phyloP scores from a whole-genome alignment of 2,888 invertebrate species.

The Ethmia dodecea region DNA sequence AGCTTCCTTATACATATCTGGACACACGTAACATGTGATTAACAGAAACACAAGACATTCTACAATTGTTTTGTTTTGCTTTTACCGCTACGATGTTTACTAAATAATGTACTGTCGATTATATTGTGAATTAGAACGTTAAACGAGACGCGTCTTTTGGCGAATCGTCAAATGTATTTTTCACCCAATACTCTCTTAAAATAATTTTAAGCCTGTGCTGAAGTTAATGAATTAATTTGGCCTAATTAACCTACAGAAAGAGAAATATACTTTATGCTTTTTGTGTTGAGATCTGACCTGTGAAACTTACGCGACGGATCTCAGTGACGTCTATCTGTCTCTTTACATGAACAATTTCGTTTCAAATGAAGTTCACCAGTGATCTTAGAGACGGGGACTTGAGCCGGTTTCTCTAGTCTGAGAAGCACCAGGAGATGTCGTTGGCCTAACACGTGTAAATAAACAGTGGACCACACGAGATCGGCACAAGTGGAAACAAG shows the following conservation, averaged over 20 bases:
- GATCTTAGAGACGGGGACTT: constrained; percentile 31
- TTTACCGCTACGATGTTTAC: constrained; percentile 75
- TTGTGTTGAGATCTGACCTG: constrained; percentile 60
- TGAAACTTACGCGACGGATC: constrained; percentile 51
- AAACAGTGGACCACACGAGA: constrained; percentile 24
- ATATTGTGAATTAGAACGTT: constrained; percentile 54
- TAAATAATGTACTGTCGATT: constrained; percentile 59
- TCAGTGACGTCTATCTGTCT: constrained; percentile 34
- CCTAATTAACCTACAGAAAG: constrained; percentile 61
- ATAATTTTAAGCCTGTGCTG: constrained; percentile 64
- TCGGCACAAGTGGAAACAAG: constrained; percentile 28
- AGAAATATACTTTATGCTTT: constrained; percentile 59
- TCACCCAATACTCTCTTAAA: constrained; percentile 74
- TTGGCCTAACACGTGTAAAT: constrained; percentile 31
- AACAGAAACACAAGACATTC: constrained; percentile 67
- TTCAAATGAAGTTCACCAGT: constrained; percentile 31
- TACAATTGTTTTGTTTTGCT: constrained; percentile 73
- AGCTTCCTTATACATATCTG: constrained; percentile 26
- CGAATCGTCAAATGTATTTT: constrained; percentile 71
- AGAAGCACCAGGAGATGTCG: too few species aligned
- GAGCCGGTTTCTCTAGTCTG: too few species aligned
- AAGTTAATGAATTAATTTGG: constrained; percentile 56
- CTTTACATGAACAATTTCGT: constrained; percentile 31
- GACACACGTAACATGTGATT: constrained; percentile 69
- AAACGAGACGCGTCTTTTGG: constrained; percentile 50